Percentiles rank a stretch among this genome's conserved stretches.
Conservation (phyloP, 2,797 vertebrate species). For the Glossophaga mutica region DNA sequence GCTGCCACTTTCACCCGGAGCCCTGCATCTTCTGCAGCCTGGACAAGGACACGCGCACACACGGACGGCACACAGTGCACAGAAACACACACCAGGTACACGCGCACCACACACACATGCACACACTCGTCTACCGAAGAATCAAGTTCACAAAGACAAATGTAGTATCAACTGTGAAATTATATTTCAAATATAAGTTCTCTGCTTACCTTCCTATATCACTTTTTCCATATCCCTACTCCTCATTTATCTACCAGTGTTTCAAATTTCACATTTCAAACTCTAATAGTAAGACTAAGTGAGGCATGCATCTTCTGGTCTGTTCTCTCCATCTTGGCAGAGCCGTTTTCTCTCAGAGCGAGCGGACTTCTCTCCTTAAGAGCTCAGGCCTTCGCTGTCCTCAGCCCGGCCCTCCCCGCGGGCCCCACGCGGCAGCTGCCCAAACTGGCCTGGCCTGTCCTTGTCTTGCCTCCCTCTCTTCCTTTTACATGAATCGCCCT, state of each 20-base stretch:
- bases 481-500: too few relatives aligned
- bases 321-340: background rate
- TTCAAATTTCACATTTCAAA: background rate
- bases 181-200: background rate
- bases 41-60: background rate
- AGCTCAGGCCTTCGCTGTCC: background rate
- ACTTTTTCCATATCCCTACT: background rate
- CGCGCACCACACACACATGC: accelerated
- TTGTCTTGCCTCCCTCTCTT: background rate
- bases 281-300: background rate
- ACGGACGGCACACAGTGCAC: accelerated
- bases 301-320: background rate
- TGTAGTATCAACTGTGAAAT: background rate
- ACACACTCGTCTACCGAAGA: background rate
- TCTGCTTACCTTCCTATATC: background rate
- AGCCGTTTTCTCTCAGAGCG: accelerated
- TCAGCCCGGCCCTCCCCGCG: accelerated
- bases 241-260: background rate
- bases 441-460: too few relatives aligned
- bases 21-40: accelerated
- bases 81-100: background rate
- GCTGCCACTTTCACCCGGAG: background rate
- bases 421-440: accelerated
- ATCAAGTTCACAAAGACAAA: background rate
- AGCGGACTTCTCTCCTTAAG: background rate